These are phyloP conservation scores for Melipona bicolor DNA, from an alignment of 2,888 invertebrate genomes.

Conservation along the genomic window DNA sequence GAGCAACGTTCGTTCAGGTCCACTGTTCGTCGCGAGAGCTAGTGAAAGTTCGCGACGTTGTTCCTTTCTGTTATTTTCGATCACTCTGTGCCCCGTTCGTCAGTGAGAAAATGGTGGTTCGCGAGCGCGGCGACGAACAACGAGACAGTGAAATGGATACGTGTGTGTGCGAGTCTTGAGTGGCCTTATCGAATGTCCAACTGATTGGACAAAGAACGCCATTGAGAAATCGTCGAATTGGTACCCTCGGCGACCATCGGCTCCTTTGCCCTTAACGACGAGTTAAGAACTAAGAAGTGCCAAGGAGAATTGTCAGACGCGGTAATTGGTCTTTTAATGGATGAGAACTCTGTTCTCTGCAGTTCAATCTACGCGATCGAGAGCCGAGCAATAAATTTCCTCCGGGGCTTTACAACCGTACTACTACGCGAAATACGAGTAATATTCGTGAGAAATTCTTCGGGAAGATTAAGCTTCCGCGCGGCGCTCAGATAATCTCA, in stretches of 20 bases:
- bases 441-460: slow-evolving; percentile 41
- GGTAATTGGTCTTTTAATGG: slow-evolving; percentile 46
- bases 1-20: slow-evolving; percentile 44
- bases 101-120: not conserved
- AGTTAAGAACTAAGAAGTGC: slow-evolving; percentile 15
- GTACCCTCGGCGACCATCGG: not conserved
- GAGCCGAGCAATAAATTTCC: slow-evolving; percentile 42
- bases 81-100: not conserved
- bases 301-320: slow-evolving; percentile 14
- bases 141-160: not conserved
- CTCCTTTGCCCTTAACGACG: not conserved
- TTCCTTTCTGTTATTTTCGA: not conserved
- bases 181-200: not conserved
- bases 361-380: slow-evolving; percentile 28
- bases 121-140: not conserved
- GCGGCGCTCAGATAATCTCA: not conserved
- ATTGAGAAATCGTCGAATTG: not conserved
- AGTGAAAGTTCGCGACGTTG: not conserved
- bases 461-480: slow-evolving; percentile 28
- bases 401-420: slow-evolving; percentile 15
- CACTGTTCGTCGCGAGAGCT: not conserved
- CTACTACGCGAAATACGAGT: slow-evolving; percentile 21
- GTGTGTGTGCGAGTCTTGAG: not conserved
- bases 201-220: slow-evolving; percentile 21
- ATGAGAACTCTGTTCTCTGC: slow-evolving; percentile 18